These are phyloP conservation scores for Diorhabda elongata DNA, from an alignment of 1,140 invertebrate species.

Conservation along the genomic window DNA sequence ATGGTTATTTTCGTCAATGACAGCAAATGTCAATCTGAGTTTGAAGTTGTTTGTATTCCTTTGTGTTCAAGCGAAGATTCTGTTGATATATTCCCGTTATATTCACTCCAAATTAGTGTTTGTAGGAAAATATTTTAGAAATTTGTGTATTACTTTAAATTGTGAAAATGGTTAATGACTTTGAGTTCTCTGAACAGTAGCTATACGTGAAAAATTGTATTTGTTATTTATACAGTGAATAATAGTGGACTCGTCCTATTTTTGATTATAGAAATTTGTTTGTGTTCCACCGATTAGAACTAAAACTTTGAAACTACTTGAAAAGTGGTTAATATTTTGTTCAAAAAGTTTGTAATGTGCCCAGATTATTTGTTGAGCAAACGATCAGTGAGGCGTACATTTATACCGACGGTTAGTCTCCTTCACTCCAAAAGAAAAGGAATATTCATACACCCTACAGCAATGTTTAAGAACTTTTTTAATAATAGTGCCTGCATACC, in stretches of 20 bases:
- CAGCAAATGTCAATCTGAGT: background rate
- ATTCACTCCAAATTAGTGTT: background rate
- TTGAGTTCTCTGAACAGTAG: constrained; percentile 41
- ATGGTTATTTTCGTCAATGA: background rate
- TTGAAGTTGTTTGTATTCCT: background rate
- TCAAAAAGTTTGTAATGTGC: constrained; percentile 45
- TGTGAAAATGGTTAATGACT: constrained; percentile 36
- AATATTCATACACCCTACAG: constrained; percentile 76
- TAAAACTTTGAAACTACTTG: constrained; percentile 19
- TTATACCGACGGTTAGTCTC: constrained; percentile 51
- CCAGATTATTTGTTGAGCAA: constrained; percentile 42
- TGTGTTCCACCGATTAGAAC: constrained; percentile 13
- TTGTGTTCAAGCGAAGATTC: background rate
- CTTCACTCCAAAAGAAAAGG: constrained; percentile 70
- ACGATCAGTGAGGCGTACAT: constrained; percentile 40
- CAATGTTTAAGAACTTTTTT: constrained; percentile 70
- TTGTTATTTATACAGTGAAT: constrained; percentile 22
- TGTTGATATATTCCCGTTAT: background rate
- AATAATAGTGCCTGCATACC: constrained; percentile 23
- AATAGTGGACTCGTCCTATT: constrained; percentile 40
- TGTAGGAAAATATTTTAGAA: background rate
- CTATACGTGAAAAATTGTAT: constrained; percentile 23
- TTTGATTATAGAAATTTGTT: constrained; percentile 24
- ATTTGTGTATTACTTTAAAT: constrained; percentile 6
- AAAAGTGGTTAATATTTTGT: constrained; percentile 27